Evolutionary conservation across 2,113 vertebrate genomes (phyloP), one percentile per base, ranked within the genome.

Genomic region (Zeus faber): DNA sequence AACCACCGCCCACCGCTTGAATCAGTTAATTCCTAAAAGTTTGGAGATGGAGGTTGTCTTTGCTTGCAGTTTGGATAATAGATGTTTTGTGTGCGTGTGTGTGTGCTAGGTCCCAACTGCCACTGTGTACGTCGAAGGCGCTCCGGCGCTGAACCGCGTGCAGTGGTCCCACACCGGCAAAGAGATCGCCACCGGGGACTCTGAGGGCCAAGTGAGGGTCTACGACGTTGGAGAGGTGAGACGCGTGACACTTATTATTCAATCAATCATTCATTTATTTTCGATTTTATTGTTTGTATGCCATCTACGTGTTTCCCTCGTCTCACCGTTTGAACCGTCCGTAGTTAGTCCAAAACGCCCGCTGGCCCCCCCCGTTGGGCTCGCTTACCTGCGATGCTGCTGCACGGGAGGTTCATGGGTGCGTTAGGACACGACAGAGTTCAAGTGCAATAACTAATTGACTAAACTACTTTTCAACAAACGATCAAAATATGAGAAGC

Each of bases 111-210:
- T 97, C 60, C 97, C 97, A 33, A 95, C 94, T 0, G 97, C 97
- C 41, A 97, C 93, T 53, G 93, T 98, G 60, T 90, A 82, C 1
- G 94, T 98, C 81, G 95, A 98, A 14, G 96, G 95, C 26, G 92
- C 91, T 77, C 90, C 95, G 11, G 97, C 97, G 11, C 88, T 99
- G 80, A 99, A 99, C 85, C 92, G 93, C 4, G 95, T 98, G 51
- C 91, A 93, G 82, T 99, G 97, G 97, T 90, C 94, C 5, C 93
- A 95, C 43, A 91, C 95, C 4, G 97, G 97, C 41, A 92, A 92
- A 84, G 97, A 99, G 87, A 95, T 99, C 44, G 97, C 96, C n/a
- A 94, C 95, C 0, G 97, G 97, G 2, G 95, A 98, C 81, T 99
- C 97, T 0, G 97, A 99, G 57, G 97, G 97, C 54, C 92, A 95